Base-by-base conservation (phyloP, 1,140 invertebrate genomes). In the Myzus persicae region DNA sequence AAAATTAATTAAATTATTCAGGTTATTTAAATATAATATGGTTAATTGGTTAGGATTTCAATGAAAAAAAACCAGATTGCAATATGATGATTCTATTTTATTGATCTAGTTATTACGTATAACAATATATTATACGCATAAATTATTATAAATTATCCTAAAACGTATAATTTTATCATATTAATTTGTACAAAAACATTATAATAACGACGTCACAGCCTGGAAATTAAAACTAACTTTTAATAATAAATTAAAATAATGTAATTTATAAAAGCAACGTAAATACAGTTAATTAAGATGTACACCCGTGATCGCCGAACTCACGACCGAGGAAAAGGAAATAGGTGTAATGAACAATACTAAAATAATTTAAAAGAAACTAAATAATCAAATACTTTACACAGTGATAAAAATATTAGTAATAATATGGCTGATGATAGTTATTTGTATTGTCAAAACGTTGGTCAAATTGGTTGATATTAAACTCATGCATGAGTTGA, bases 211-310 rank as follows among this genome's bases (percentile, higher is more conserved):
- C 81, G 26, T 93, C 91, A 93, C 91, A 93, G 91, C 91, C 91
- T 93, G 81, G 48, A 93, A 93, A 54, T 54, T 85, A 93, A 51
- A 93, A 93, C 91, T 93, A 93, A 85, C 9, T 40, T 85, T 93
- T 54, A 93, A 40, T 40, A 84, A 84, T 40, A 59, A 67, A 42
- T n/a, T 44, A 40, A 90, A 67, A 38, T n/a, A 54, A 38, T 51
- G 4, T 51, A 18, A 42, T 90, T 67, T 42, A 67, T 42, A 40
- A 8, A 90, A 40, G 51, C 31, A 42, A 90, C 14, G 38, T 42
- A 31, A 67, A 42, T 67, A 67, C 31, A 59, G 89, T 40, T 67
- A 54, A 67, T 51, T 42, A 54, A 93, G 91, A 93, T 7, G 38
- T 40, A 85, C 46, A 85, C 81, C 81, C 91, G 24, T 5, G 14